Percentiles rank a stretch among this genome's conserved stretches.
These are phyloP conservation scores for Echiichthys vipera DNA, from an alignment of 2,797 vertebrate species.

Conservation along the genomic window DNA sequence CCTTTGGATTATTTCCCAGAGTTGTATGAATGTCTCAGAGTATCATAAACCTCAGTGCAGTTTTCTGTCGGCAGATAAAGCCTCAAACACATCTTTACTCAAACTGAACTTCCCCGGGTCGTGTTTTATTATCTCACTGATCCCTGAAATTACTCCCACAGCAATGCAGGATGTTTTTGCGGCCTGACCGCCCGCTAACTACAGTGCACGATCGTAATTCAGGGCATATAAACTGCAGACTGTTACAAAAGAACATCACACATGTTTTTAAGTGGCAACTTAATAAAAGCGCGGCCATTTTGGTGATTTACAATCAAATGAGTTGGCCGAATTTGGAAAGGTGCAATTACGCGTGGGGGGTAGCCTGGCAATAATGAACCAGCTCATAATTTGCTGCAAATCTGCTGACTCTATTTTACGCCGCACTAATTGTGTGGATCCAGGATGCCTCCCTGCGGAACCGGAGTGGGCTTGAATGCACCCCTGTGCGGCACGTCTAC, in stretches of 20 bases:
- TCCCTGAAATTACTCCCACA: background rate
- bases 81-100: too few species aligned
- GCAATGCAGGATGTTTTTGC: background rate
- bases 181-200: background rate
- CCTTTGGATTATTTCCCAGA: too few species aligned
- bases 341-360: conserved; percentile 59
- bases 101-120: background rate
- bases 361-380: conserved; percentile 65
- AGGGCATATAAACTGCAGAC: conserved; percentile 7
- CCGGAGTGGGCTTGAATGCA: conserved; percentile 50
- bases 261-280: conserved; percentile 9
- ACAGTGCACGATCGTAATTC: conserved; percentile 1
- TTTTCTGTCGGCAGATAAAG: too few species aligned
- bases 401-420: conserved; percentile 70
- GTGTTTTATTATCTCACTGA: background rate
- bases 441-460: conserved; percentile 59
- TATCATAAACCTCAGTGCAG: too few species aligned
- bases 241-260: conserved; percentile 8
- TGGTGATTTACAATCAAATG: conserved; percentile 65
- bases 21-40: too few species aligned
- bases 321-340: conserved; percentile 58
- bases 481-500: conserved; percentile 45
- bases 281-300: conserved; percentile 52
- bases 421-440: conserved; percentile 72
- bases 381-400: conserved; percentile 57